Evolutionary conservation across 2,888 invertebrate genomes (phyloP).

Genomic region (Chrysomela aeneicollis): DNA sequence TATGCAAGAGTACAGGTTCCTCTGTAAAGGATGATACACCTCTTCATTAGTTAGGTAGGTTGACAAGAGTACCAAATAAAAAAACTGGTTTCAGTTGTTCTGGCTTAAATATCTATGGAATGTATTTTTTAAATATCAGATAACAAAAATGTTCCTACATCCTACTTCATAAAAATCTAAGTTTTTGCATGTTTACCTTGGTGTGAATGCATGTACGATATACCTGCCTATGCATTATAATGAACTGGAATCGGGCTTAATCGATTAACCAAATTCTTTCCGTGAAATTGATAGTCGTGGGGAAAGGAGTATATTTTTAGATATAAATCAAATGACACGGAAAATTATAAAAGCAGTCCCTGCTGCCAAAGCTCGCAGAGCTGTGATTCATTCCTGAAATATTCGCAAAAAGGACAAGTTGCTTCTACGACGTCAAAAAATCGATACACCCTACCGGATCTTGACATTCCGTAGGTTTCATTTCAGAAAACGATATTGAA

Average conservation of each 20-base stretch:
- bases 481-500: slow-evolving; percentile 22
- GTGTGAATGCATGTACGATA: no score
- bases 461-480: slow-evolving; percentile 11
- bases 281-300: background rate
- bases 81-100: slow-evolving; percentile 1
- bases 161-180: no score
- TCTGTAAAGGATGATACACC: slow-evolving; percentile 38
- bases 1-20: slow-evolving; percentile 43
- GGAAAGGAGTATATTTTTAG: background rate
- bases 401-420: slow-evolving; percentile 35
- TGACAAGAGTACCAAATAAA: slow-evolving; percentile 17
- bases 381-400: slow-evolving; percentile 33
- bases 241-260: background rate
- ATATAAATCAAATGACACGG: background rate
- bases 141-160: no score
- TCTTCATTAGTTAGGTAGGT: slow-evolving; percentile 30
- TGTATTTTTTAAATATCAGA: no score
- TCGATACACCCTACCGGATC: slow-evolving; percentile 38
- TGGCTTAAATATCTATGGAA: no score
- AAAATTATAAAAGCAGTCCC: background rate
- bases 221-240: no score
- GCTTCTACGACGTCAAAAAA: slow-evolving; percentile 37
- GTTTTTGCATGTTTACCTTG: no score
- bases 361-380: background rate
- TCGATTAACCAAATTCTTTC: background rate